Evolutionary conservation across 2,113 vertebrate species (phyloP).

Genomic region (Actenoides hombroni): DNA sequence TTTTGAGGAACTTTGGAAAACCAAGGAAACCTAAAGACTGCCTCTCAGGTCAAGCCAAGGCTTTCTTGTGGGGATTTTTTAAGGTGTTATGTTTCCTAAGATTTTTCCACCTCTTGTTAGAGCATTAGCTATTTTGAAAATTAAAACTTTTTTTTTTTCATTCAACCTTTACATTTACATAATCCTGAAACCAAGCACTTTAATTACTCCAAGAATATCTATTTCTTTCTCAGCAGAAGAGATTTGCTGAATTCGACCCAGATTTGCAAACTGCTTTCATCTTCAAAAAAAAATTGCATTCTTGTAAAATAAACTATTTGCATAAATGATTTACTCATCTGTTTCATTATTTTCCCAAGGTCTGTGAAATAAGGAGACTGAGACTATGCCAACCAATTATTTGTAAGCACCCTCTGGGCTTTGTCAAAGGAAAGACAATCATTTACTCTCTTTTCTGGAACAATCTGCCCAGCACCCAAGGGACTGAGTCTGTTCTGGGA

Average conservation of each 20-base stretch:
- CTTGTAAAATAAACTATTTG: neutral
- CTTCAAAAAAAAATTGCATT: neutral
- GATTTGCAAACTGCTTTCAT: slow-evolving; percentile 2
- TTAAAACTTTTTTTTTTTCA: neutral
- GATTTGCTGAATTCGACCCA: slow-evolving; percentile 7
- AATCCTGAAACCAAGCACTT: neutral
- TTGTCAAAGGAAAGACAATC: neutral
- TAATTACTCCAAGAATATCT: neutral
- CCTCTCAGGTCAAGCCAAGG: neutral
- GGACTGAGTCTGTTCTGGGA: neutral
- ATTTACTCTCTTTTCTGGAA: neutral
- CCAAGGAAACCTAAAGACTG: neutral
- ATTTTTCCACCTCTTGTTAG: neutral
- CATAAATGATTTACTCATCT: neutral
- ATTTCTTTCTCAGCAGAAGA: neutral
- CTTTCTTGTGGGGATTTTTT: neutral
- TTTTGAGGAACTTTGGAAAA: neutral
- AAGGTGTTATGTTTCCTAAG: neutral
- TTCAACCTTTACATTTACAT: neutral
- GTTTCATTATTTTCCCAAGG: neutral
- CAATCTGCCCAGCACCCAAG: neutral
- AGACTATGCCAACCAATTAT: neutral
- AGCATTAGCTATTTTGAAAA: neutral
- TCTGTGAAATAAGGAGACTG: neutral
- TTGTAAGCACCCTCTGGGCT: neutral